Evolutionary conservation across 2,113 vertebrate species (phyloP), one percentile per base, ranked within the genome.

Genomic region (Oreochromis aureus): DNA sequence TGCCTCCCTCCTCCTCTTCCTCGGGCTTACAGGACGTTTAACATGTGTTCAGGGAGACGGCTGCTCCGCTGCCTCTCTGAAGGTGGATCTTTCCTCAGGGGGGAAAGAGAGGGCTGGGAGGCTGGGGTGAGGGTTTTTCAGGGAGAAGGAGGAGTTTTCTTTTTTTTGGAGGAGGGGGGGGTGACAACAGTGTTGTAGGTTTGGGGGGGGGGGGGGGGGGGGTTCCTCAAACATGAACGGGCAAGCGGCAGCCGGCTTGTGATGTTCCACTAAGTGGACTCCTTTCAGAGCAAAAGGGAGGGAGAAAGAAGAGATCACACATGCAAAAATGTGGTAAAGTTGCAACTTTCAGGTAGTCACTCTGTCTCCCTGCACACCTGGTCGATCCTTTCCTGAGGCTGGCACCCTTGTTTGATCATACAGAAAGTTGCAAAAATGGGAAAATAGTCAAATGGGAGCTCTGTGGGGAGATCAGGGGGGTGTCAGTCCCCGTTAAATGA

Each of bases 1-100:
- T 54, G 41, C 71, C 27, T 39, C 36, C 12, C 13, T 44, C 54
- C 83, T 83, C 51, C 86, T 83, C 54, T 55, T 91, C 92, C 79
- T 18, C 81, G 1, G 66, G 80, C 85, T 88, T 78, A 85, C 87
- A 56, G 93, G 95, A 95, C 88, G 80, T 94, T 94, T 93, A 94
- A 90, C 95, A 92, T 91, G 95, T 89, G 89, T 94, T 94, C 89
- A 16, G 86, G 90, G 92, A 92, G 94, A 93, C 91, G 90, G 91
- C 87, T 92, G 81, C 71, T 84, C 80, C 30, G 80, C 84, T 89
- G 86, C 90, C 80, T 87, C 92, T 92, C 85, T 87, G 87, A 92
- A 91, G 92, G 94, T 93, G 96, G 94, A 92, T 92, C 94, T 95
- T 92, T 93, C 91, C 95, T 93, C 81, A 19, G 83, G 93, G 93